Evolutionary conservation across 2,797 vertebrate genomes (phyloP).

Genomic region (Urosaurus nigricauda): DNA sequence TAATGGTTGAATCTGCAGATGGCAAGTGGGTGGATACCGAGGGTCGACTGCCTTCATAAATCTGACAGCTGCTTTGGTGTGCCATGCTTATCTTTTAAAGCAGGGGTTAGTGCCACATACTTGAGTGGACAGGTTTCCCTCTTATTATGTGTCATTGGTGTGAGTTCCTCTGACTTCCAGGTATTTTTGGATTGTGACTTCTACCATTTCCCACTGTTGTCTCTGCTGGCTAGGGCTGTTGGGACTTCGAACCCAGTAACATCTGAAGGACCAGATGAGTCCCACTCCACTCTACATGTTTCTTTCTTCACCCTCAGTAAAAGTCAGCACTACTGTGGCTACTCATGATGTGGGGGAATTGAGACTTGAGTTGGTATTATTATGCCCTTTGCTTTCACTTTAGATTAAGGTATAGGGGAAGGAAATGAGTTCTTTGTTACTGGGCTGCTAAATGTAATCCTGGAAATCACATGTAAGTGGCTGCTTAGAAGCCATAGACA

Average conservation of each 20-base stretch:
- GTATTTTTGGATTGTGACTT: too few species aligned
- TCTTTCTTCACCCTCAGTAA: too few species aligned
- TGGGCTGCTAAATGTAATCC: not conserved
- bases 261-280: too few species aligned
- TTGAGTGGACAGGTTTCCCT: not conserved
- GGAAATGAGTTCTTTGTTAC: not conserved
- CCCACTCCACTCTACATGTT: too few species aligned
- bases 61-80: too few species aligned
- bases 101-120: not conserved
- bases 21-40: too few species aligned
- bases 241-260: too few species aligned
- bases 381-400: not conserved
- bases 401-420: not conserved
- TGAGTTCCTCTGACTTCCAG: too few species aligned
- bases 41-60: not conserved
- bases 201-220: too few species aligned
- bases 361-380: not conserved
- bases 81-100: not conserved
- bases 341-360: not conserved
- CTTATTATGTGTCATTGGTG: not conserved
- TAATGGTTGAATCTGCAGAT: too few species aligned
- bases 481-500: not conserved
- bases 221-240: too few species aligned
- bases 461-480: not conserved
- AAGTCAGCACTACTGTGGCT: not conserved